phyloP scores from a whole-genome alignment of 2,888 invertebrate species.

The Agrochola lota region DNA sequence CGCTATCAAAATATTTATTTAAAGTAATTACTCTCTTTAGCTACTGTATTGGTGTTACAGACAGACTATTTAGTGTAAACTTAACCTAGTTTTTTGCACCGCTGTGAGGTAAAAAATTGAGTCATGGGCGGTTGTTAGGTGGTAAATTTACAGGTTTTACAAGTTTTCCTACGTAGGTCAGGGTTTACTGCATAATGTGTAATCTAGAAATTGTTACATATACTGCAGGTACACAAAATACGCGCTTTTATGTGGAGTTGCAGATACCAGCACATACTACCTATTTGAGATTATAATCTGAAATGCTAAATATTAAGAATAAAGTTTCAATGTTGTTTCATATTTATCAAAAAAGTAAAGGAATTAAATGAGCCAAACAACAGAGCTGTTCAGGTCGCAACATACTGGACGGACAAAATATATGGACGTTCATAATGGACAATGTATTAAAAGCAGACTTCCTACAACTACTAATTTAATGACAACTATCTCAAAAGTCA shows the following conservation, averaged over 20 bases:
- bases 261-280: too few relatives aligned
- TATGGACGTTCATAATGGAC: too few relatives aligned
- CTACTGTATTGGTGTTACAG: background rate
- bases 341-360: background rate
- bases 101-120: constrained; percentile 12
- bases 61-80: constrained; percentile 12
- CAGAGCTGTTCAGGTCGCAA: too few relatives aligned
- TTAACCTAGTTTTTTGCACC: constrained; percentile 42
- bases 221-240: too few relatives aligned
- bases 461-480: background rate
- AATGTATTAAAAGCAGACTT: background rate
- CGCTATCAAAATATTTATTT: constrained; percentile 13
- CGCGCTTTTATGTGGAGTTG: too few relatives aligned
- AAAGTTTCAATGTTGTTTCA: background rate
- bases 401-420: too few relatives aligned
- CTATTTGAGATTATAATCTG: background rate
- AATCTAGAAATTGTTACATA: background rate
- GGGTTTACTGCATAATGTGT: constrained; percentile 18
- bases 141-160: constrained; percentile 27
- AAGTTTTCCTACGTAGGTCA: constrained; percentile 43
- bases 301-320: background rate
- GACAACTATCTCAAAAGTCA: background rate
- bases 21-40: background rate
- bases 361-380: background rate
- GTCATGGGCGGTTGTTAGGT: constrained; percentile 26